Percentiles rank a stretch among this genome's conserved stretches.
phyloP scores from a whole-genome alignment of 2,113 vertebrate genomes.

The Erythrocebus patas region DNA sequence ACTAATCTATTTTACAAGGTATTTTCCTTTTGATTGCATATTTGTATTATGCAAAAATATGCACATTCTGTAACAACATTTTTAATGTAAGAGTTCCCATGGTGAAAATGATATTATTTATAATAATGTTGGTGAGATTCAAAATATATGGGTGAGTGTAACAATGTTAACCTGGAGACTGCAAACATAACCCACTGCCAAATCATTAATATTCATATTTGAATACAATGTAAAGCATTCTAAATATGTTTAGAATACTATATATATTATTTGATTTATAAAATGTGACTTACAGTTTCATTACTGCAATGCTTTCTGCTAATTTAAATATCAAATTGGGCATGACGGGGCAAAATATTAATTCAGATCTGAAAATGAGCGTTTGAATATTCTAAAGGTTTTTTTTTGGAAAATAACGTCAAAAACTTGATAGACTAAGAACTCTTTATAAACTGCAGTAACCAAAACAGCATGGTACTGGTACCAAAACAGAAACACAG shows the following conservation, averaged over 20 bases:
- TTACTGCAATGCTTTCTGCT: background rate
- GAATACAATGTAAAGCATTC: constrained; percentile 15
- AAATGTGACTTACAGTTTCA: constrained; percentile 41
- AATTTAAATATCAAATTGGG: constrained; percentile 65
- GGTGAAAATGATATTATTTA: constrained; percentile 65
- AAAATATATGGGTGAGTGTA: constrained; percentile 29
- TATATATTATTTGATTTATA: constrained; percentile 18
- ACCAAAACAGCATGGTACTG: too few relatives aligned
- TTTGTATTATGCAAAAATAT: constrained; percentile 75
- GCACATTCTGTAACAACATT: constrained; percentile 60
- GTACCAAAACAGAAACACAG: too few relatives aligned
- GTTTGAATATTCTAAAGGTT: constrained; percentile 50
- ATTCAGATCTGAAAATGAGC: constrained; percentile 28
- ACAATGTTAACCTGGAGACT: constrained; percentile 52
- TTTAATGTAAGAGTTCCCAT: constrained; percentile 53
- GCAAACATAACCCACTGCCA: constrained; percentile 19
- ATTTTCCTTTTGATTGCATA: constrained; percentile 40
- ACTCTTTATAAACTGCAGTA: background rate
- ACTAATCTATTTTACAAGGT: constrained; percentile 46
- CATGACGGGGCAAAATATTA: constrained; percentile 42
- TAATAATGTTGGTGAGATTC: constrained; percentile 60
- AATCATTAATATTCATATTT: constrained; percentile 37
- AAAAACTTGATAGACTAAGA: background rate
- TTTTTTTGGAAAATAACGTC: background rate
- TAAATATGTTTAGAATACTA: background rate